A percentile compares a stretch with the other conserved stretches of the same genome.
phyloP scores from a whole-genome alignment of 2,888 invertebrate species.

The Drosophila parthenogenetica region DNA sequence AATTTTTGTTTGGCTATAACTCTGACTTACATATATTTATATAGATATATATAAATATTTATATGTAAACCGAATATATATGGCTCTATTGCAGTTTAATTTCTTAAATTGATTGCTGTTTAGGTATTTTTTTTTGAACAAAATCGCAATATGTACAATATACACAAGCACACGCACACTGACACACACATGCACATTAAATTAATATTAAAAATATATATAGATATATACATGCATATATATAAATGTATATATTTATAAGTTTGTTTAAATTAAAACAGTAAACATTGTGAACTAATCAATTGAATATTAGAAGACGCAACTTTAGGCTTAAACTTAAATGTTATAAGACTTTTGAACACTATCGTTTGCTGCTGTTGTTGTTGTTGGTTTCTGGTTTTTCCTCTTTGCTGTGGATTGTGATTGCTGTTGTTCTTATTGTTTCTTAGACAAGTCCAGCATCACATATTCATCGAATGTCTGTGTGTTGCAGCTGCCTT shows the following conservation, averaged over 20 bases:
- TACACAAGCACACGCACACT: conserved; percentile 5
- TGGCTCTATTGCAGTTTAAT: conserved; percentile 42
- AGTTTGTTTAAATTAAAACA: conserved; percentile 32
- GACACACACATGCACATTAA: conserved; percentile 3
- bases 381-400: conserved; percentile 23
- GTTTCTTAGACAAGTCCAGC: conserved; percentile 7
- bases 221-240: conserved; percentile 4
- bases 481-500: conserved; percentile 26
- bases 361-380: conserved; percentile 64
- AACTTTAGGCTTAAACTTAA: conserved; percentile 35
- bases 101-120: conserved; percentile 34
- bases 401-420: conserved; percentile 3
- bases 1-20: conserved; percentile 33
- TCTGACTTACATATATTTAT: conserved; percentile 6
- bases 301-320: conserved; percentile 39
- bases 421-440: conserved; percentile 24
- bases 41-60: no score
- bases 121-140: conserved; percentile 22
- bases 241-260: neutral
- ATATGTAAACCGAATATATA: no score
- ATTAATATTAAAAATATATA: conserved; percentile 9
- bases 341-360: conserved; percentile 69
- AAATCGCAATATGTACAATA: conserved; percentile 36
- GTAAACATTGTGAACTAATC: conserved; percentile 44
- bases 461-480: conserved; percentile 28